Base-by-base conservation (phyloP, 2,797 vertebrate genomes). In the Serranus cabrilla region DNA sequence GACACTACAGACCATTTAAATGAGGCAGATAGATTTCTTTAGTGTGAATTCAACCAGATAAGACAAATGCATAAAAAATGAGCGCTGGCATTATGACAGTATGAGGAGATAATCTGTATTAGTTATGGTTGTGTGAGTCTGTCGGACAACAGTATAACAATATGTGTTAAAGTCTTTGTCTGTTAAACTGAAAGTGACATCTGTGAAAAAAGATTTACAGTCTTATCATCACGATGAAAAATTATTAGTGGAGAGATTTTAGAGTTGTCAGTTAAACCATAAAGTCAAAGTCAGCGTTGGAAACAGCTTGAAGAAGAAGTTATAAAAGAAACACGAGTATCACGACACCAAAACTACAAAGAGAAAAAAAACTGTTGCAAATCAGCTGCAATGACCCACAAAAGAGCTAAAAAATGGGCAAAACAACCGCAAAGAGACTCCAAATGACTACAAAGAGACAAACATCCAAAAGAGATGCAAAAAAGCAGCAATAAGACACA, bases 111-210 rank as follows among this genome's bases (percentile, higher is more conserved):
- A 13, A 55, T 60, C 31, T 6, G 1, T 43, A 42, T 40, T 37
- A 47, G 23, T 39, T 39, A 16, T 45, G 62, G 7, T 65, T 56
- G 17, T 57, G 5, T 7, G 2, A 71, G 27, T 8, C 23, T 51
- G 37, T 61, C 10, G 25, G n/a, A 65, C 21, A 65, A 42, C 62
- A 75, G 43, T 55, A 49, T 31, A 45, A 58, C 11, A 50, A 25
- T 61, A 39, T 8, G 10, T 13, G 42, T 21, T 46, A 14, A 76
- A 51, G n/a, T 60, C 1, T 18, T 46, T 6, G 5, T 52, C 9
- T 59, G 18, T 20, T 8, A 14, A 7, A 37, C 51, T 51, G 12
- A 56, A 62, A 43, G 31, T 52, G 25, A 23, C 66, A 55, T 52
- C 27, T 31, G 7, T 39, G 27, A 18, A 50, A 57, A 5, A 5